Conservation (phyloP, 1,140 invertebrate genomes). For the Sipha flava region DNA sequence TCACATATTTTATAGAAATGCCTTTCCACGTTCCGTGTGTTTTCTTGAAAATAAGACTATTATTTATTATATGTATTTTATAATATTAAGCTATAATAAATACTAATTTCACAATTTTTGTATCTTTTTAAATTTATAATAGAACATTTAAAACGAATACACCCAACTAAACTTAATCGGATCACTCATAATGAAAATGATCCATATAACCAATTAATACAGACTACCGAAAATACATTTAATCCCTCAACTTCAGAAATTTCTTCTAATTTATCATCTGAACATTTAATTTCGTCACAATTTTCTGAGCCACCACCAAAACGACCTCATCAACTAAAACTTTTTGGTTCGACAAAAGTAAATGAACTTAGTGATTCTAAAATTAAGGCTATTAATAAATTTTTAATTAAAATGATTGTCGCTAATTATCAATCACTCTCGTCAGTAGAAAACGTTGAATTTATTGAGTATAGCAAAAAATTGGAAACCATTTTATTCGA, state of each 20-base stretch:
- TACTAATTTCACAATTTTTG: no score
- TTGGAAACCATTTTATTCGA: conserved; percentile 17
- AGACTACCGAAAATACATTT: background rate
- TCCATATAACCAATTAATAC: background rate
- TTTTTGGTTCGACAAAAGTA: background rate
- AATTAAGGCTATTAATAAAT: background rate
- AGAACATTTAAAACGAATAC: background rate
- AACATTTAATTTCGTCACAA: background rate
- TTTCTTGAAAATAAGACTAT: no score
- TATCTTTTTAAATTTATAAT: background rate
- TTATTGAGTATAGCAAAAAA: conserved; percentile 5
- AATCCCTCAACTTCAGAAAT: background rate
- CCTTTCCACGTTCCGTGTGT: no score
- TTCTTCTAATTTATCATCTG: background rate
- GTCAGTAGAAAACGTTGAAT: conserved; percentile 17
- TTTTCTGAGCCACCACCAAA: background rate
- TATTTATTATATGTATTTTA: no score
- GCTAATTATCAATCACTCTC: conserved; percentile 3
- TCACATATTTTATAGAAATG: no score
- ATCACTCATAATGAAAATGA: background rate
- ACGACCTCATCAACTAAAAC: background rate
- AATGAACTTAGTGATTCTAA: background rate
- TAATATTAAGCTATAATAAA: no score
- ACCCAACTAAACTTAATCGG: background rate
- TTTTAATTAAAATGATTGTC: background rate